A percentile compares a stretch with the other conserved stretches of the same genome.
Conservation (phyloP, 2,113 vertebrate genomes). For the Channa argus region DNA sequence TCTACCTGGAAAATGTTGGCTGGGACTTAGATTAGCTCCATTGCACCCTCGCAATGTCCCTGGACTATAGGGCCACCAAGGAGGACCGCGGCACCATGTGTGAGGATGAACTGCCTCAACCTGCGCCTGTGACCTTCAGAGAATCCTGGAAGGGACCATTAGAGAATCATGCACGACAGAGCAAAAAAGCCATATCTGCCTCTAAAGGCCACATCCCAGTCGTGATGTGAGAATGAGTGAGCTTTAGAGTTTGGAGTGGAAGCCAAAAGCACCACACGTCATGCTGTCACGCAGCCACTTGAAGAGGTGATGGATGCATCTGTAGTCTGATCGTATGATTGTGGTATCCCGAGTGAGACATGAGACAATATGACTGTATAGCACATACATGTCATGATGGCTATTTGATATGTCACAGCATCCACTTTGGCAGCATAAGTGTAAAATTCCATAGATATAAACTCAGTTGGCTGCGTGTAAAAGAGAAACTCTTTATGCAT, state of each 20-base stretch:
- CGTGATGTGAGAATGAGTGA: slow-evolving; percentile 42
- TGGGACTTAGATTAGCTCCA: slow-evolving; percentile 28
- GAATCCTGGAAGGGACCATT: slow-evolving; percentile 39
- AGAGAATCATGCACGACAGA: slow-evolving; percentile 47
- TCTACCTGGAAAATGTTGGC: slow-evolving; percentile 30
- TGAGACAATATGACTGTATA: background rate
- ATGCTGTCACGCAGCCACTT: background rate
- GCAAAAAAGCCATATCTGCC: slow-evolving; percentile 13
- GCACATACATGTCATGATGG: slow-evolving; percentile 1
- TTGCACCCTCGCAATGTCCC: slow-evolving; percentile 31
- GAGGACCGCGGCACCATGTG: slow-evolving; percentile 51
- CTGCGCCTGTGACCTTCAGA: slow-evolving; percentile 64
- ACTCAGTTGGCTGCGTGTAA: slow-evolving; percentile 11
- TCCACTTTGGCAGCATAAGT: slow-evolving; percentile 9
- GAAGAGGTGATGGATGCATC: background rate
- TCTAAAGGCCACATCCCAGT: slow-evolving; percentile 11
- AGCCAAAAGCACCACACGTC: slow-evolving; percentile 7
- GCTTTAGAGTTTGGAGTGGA: slow-evolving; percentile 7
- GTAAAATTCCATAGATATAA: slow-evolving; percentile 29
- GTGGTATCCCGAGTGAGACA: slow-evolving; percentile 15
- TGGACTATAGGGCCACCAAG: slow-evolving; percentile 39
- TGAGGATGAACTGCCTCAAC: slow-evolving; percentile 23
- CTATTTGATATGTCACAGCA: slow-evolving; percentile 10
- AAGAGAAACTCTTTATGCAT: slow-evolving; percentile 13
- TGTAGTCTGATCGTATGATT: slow-evolving; percentile 2